phyloP scores from a whole-genome alignment of 2,113 vertebrate genomes.

The Lucifuga dentata region DNA sequence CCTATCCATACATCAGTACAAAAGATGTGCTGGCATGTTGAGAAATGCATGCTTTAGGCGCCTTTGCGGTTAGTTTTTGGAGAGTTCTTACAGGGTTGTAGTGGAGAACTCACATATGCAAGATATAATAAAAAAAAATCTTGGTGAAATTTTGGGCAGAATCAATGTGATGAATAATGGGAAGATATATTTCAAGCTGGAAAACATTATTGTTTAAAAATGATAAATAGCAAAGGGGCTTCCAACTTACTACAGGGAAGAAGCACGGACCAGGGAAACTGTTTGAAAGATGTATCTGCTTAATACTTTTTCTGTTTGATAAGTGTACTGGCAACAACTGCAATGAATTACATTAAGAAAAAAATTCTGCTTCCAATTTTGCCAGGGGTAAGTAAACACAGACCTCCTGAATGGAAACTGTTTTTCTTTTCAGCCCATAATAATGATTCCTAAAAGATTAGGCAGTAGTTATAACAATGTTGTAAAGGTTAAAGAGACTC shows the following conservation, averaged over 20 bases:
- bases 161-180: conserved; percentile 27
- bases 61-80: conserved; percentile 17
- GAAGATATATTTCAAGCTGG: conserved; percentile 41
- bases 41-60: conserved; percentile 26
- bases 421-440: conserved; percentile 59
- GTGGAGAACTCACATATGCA: conserved; percentile 6
- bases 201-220: conserved; percentile 12
- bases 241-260: conserved; percentile 29
- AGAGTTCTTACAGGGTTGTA: conserved; percentile 10
- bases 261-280: conserved; percentile 42
- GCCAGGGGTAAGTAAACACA: conserved; percentile 47
- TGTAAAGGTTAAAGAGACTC: conserved; percentile 66
- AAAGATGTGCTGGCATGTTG: conserved; percentile 11
- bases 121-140: conserved; percentile 24
- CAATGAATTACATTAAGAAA: conserved; percentile 57
- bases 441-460: conserved; percentile 64
- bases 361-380: conserved; percentile 49
- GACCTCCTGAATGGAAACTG: conserved; percentile 53
- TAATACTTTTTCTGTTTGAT: conserved; percentile 46
- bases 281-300: conserved; percentile 59
- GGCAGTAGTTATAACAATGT: conserved; percentile 48
- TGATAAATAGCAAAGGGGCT: conserved; percentile 19
- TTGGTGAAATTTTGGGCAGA: conserved; percentile 29
- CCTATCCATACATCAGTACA: conserved; percentile 3
- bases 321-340: conserved; percentile 21